Evolutionary conservation across 2,888 invertebrate genomes (phyloP), one percentile per base, ranked within the genome.

Genomic region (Volucella inanis): DNA sequence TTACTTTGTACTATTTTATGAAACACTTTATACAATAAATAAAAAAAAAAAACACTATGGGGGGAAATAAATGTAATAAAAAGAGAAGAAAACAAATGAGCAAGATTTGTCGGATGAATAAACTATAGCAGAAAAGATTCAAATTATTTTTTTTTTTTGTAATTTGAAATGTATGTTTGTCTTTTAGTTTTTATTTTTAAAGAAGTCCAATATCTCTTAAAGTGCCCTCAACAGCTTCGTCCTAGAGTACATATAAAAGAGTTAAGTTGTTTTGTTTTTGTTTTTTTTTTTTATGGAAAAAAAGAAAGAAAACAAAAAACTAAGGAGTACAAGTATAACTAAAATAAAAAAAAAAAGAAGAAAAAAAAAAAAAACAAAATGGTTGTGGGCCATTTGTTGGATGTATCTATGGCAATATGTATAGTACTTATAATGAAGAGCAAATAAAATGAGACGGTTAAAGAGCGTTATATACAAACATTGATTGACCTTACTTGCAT

Each of bases 191-290:
- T 15, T 39, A 31, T 49, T 43, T 68, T 90, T 95, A 98, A 92
- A 97, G 96, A 92, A 98, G 95, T 92, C 98, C 98, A 94, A 98
- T 97, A 93, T 98, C 98, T 92, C 96, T 96, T 92, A 98, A 96
- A 92, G 97, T 97, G 91, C 96, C 96, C 93, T 98, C 97, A 93
- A 98, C 96, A 91, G 97, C 97, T 95, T 98, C 98, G 93, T 98
- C 98, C 98, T 96, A 94, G 90, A 90, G 89, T 89, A 90, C 89
- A 89, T 88, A 85, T 88, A 88, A 87, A 87, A 82, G 88, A 87
- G 87, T 79, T 88, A 87, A 87, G 88, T 87, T 31, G 31, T 31
- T 31, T 31, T 31, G 31, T 31, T 31, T 79, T 81, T 68, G 70
- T 76, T 57, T 76, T 62, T 47, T 71, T 74, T 38, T 47, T 47